These are phyloP conservation scores for Drosophila demipolita DNA, from an alignment of 2,888 invertebrate genomes.

Conservation along the genomic window DNA sequence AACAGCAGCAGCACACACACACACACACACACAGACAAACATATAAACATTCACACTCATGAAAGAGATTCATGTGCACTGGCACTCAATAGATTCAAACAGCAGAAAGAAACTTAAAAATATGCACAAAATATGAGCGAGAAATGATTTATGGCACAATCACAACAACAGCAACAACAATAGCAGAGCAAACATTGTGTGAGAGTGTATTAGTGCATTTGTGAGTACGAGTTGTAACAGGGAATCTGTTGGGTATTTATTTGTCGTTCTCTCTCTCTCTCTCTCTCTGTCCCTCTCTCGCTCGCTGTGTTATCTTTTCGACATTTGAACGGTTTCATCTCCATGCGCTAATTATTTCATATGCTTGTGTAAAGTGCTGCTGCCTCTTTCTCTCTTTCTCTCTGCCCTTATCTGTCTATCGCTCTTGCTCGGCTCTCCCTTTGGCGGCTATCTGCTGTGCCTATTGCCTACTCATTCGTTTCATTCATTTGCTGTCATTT, in stretches of 20 bases:
- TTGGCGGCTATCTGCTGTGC: constrained; percentile 9
- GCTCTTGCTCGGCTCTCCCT: constrained; percentile 10
- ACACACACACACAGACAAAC: constrained; percentile 14
- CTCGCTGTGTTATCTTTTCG: constrained; percentile 51
- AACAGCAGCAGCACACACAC: constrained; percentile 7
- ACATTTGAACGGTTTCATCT: constrained; percentile 66
- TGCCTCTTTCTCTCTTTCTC: constrained; percentile 23
- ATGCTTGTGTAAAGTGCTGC: constrained; percentile 53
- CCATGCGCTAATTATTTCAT: constrained; percentile 79
- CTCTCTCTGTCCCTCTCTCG: neutral
- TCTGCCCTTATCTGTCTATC: constrained; percentile 13
- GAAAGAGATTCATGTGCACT: constrained; percentile 57
- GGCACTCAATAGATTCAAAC: constrained; percentile 58
- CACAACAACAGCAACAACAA: constrained; percentile 26
- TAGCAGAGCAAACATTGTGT: constrained; percentile 4
- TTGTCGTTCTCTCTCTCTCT: constrained; percentile 1
- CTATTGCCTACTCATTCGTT: constrained; percentile 37
- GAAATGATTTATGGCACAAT: constrained; percentile 79
- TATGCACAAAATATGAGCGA: constrained; percentile 73
- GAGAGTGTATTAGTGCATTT: constrained; percentile 21
- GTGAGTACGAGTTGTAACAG: constrained; percentile 21
- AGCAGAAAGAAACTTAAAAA: constrained; percentile 67
- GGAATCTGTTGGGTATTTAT: constrained; percentile 35
- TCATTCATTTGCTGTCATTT: constrained; percentile 50
- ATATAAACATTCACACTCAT: constrained; percentile 5